These are phyloP conservation scores for Colaptes auratus DNA, from an alignment of 2,113 vertebrate genomes.

Conservation along the genomic window DNA sequence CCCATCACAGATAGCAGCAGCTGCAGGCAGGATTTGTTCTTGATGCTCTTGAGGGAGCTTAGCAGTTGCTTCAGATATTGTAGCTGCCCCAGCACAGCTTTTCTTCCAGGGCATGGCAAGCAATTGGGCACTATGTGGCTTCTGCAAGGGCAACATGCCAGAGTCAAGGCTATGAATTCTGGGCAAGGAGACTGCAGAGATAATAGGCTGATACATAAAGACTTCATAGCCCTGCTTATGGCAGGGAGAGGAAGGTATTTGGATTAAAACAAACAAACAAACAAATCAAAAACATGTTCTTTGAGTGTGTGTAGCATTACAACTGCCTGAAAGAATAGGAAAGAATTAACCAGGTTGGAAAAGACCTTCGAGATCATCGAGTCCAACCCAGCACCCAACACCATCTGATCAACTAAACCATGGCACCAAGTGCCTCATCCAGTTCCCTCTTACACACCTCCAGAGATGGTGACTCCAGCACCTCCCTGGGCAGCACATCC, in stretches of 20 bases:
- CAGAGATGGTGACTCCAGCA: no score
- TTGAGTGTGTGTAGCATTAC: neutral
- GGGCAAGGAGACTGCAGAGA: neutral
- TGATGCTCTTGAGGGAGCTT: neutral
- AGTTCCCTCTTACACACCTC: no score
- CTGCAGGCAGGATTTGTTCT: neutral
- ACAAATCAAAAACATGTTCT: neutral
- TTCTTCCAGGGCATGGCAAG: neutral
- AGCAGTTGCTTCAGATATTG: accelerated
- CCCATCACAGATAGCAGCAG: neutral
- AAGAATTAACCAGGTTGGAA: no score
- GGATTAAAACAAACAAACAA: no score
- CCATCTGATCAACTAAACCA: no score
- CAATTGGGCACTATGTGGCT: neutral
- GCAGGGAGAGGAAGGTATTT: neutral
- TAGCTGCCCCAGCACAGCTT: neutral
- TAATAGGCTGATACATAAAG: neutral
- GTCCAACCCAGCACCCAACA: no score
- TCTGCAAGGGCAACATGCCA: neutral
- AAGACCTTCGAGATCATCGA: no score
- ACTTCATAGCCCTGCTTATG: neutral
- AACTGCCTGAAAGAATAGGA: neutral
- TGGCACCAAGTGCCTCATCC: no score
- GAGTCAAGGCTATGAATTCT: neutral
- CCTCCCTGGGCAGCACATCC: no score